Conservation (phyloP, 1,140 invertebrate species). For the Eurosta solidaginis region DNA sequence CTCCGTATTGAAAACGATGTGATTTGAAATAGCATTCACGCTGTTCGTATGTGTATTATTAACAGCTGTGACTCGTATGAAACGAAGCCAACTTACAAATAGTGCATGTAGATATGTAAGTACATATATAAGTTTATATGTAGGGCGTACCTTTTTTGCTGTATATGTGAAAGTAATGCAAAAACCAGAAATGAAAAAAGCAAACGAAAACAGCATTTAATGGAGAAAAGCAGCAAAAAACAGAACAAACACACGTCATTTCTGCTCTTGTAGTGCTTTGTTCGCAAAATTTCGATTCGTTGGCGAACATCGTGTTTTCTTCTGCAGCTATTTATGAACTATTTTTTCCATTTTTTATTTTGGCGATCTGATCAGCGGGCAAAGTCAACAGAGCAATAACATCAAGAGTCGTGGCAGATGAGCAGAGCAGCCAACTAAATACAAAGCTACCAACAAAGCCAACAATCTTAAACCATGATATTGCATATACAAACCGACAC, state of each 20-base stretch:
- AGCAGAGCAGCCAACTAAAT: not conserved
- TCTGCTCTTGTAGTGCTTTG: not conserved
- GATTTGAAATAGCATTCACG: not conserved
- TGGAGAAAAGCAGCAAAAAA: conserved; percentile 29
- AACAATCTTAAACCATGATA: not conserved
- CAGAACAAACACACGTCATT: not conserved
- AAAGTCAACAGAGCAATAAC: conserved; percentile 23
- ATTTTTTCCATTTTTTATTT: conserved; percentile 1
- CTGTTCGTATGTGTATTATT: not conserved
- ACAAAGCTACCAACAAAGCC: conserved; percentile 14
- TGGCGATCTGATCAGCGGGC: conserved; percentile 16
- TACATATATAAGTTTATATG: no score
- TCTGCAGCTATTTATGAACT: conserved; percentile 19
- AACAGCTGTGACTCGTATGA: conserved; percentile 7
- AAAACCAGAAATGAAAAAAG: conserved; percentile 30
- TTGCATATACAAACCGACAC: not conserved
- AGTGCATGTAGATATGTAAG: not conserved
- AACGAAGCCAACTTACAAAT: conserved; percentile 1
- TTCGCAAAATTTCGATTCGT: conserved; percentile 7
- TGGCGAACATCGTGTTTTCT: conserved; percentile 12
- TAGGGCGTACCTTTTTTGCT: conserved; percentile 15
- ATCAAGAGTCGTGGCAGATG: conserved; percentile 9
- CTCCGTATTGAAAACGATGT: conserved; percentile 4
- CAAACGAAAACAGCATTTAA: conserved; percentile 3
- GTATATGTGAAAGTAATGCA: conserved; percentile 24